phyloP scores from a whole-genome alignment of 2,113 vertebrate genomes.

The Pontoporia blainvillei region DNA sequence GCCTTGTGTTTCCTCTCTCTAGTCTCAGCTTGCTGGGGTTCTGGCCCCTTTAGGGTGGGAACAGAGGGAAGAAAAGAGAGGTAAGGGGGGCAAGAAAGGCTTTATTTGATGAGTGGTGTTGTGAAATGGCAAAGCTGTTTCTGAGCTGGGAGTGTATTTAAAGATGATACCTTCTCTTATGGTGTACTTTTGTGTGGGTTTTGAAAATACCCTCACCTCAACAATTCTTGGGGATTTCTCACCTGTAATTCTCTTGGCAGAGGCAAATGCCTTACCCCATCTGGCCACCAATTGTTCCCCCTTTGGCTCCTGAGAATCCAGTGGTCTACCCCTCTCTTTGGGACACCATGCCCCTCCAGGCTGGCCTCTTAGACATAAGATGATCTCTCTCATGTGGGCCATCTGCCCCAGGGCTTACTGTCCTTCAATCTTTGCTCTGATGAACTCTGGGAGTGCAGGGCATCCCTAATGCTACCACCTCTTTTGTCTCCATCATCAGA shows the following conservation, averaged over 20 bases:
- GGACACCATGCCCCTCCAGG: background rate
- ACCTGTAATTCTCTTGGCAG: background rate
- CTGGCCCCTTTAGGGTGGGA: background rate
- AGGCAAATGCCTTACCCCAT: background rate
- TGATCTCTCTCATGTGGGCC: background rate
- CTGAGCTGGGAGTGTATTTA: background rate
- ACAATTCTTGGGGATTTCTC: background rate
- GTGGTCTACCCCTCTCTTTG: no score
- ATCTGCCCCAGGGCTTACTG: background rate
- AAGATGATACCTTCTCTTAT: background rate
- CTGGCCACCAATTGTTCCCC: background rate
- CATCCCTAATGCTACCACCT: background rate
- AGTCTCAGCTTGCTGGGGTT: background rate
- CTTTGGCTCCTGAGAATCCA: background rate
- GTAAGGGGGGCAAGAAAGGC: background rate
- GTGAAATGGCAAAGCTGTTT: background rate
- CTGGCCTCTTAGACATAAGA: background rate
- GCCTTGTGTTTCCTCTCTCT: background rate
- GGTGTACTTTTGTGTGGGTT: background rate
- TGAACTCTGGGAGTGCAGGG: background rate
- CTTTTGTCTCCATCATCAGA: background rate
- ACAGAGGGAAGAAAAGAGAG: background rate
- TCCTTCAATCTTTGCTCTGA: background rate
- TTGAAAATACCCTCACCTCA: background rate
- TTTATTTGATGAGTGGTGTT: background rate